phyloP scores from a whole-genome alignment of 2,797 vertebrate species.

The Pantherophis alleghaniensis region DNA sequence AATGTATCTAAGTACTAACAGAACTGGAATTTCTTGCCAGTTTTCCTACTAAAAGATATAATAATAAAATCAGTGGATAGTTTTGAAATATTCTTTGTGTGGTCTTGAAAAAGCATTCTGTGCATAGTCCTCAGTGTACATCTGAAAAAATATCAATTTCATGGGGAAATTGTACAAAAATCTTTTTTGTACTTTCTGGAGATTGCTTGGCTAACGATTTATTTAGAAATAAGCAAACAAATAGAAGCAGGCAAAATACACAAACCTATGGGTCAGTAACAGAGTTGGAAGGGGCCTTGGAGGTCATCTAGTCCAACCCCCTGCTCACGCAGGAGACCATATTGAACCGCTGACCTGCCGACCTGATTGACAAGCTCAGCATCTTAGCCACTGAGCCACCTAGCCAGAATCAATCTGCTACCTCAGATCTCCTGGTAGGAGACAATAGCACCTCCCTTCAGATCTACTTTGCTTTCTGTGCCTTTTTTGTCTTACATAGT shows the following conservation, averaged over 20 bases:
- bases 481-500: not conserved
- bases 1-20: constrained; percentile 16
- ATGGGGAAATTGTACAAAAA: constrained; percentile 3
- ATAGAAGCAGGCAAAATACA: not conserved
- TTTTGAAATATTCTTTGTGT: not conserved
- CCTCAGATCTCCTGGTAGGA: not conserved
- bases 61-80: constrained; percentile 3
- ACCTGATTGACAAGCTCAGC: no score
- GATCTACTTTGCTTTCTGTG: not conserved
- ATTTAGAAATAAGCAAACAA: not conserved
- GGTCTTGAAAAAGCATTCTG: not conserved
- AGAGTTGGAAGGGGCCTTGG: no score
- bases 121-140: constrained; percentile 2
- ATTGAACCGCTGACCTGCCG: no score
- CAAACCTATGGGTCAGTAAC: not conserved
- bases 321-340: no score
- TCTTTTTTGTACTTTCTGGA: not conserved
- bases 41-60: constrained; percentile 10
- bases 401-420: no score
- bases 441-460: not conserved
- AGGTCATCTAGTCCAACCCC: no score
- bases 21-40: constrained; percentile 5
- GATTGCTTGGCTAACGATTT: not conserved
- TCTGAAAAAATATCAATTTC: constrained; percentile 15
- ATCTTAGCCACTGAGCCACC: no score